These are phyloP conservation scores for Gonioctena quinquepunctata DNA, from an alignment of 1,140 invertebrate genomes.

Conservation along the genomic window DNA sequence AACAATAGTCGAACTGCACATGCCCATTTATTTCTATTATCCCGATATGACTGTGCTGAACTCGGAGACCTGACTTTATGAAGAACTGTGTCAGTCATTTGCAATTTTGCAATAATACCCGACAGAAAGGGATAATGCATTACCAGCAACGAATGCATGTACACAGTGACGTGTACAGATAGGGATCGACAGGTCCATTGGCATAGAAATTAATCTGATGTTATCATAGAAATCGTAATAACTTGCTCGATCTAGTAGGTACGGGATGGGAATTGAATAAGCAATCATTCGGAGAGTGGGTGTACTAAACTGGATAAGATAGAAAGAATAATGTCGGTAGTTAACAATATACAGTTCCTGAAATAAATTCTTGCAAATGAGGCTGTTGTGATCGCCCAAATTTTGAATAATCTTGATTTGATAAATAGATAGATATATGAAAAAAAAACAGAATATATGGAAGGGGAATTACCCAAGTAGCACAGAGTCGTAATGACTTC, in stretches of 20 bases:
- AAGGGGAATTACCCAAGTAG: too few species aligned
- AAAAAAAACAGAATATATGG: too few species aligned
- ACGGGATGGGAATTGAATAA: not conserved
- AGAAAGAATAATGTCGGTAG: too few species aligned
- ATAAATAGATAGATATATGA: too few species aligned
- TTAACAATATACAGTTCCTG: too few species aligned
- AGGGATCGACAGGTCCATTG: not conserved
- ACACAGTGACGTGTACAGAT: not conserved
- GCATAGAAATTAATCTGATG: not conserved
- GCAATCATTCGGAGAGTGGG: not conserved
- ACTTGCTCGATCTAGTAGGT: not conserved
- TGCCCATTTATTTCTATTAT: conserved; percentile 5
- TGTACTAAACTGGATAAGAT: too few species aligned
- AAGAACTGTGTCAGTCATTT: conserved; percentile 13
- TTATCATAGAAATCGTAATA: not conserved
- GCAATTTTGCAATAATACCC: not conserved
- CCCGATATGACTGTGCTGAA: conserved; percentile 2
- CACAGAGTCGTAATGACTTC: too few species aligned
- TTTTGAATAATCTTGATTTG: too few species aligned
- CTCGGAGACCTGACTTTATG: not conserved
- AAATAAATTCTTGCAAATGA: too few species aligned
- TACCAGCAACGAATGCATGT: not conserved
- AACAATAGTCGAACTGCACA: not conserved
- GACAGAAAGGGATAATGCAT: conserved; percentile 7
- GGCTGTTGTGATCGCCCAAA: too few species aligned